Evolutionary conservation across 92 coral and sea anemone genomes (phyloP).

Genomic region (Palythoa grandis): DNA sequence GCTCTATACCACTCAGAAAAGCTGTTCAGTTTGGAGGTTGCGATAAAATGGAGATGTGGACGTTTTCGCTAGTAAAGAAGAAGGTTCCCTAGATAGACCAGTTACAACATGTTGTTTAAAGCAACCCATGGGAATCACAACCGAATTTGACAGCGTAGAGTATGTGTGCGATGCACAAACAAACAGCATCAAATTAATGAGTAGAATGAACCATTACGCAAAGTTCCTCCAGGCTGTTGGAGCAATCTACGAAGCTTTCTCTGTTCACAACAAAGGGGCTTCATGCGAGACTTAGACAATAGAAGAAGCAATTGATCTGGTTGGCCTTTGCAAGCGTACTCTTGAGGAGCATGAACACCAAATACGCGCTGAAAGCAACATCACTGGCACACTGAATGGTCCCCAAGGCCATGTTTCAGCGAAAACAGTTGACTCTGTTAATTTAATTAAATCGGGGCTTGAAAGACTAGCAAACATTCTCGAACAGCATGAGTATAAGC

Average conservation of each 20-base stretch:
- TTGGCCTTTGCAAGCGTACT: neutral
- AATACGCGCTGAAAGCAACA: neutral
- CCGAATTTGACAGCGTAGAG: no score
- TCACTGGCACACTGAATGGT: conserved; percentile 32
- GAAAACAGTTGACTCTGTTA: conserved; percentile 47
- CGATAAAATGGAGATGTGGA: conserved; percentile 54
- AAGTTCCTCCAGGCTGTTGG: conserved; percentile 11
- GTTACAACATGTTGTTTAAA: conserved; percentile 52
- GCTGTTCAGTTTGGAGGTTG: conserved; percentile 20
- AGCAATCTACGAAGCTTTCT: neutral
- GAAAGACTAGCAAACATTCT: conserved; percentile 36
- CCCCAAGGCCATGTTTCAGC: conserved; percentile 55
- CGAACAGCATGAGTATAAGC: conserved; percentile 11
- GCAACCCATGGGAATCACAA: neutral
- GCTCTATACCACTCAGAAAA: conserved; percentile 61
- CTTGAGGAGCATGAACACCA: conserved; percentile 1
- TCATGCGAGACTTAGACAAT: neutral
- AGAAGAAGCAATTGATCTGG: neutral
- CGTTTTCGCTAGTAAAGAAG: conserved; percentile 62
- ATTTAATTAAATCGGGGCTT: conserved; percentile 36
- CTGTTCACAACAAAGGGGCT: neutral
- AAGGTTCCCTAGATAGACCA: conserved; percentile 60
- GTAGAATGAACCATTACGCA: conserved; percentile 52
- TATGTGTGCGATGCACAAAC: conserved; percentile 55
- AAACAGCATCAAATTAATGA: conserved; percentile 57